Evolutionary conservation across 1,140 invertebrate genomes (phyloP).

Genomic region (Lycorma delicatula): DNA sequence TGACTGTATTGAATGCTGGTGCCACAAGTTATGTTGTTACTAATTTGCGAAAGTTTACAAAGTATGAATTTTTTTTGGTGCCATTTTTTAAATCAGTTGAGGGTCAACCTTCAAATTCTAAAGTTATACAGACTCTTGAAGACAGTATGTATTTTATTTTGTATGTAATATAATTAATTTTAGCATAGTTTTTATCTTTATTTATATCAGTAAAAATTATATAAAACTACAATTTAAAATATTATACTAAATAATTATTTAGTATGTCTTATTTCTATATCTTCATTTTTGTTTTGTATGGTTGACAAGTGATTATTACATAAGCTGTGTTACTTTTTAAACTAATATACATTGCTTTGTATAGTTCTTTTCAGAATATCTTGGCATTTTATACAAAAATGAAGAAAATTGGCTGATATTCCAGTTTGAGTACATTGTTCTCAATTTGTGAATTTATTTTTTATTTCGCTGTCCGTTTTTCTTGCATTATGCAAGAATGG

Average conservation of each 20-base stretch:
- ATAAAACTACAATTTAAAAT: not conserved
- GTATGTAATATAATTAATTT: not conserved
- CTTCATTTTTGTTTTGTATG: too few relatives aligned
- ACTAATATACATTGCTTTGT: too few relatives aligned
- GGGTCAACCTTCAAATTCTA: constrained; percentile 69
- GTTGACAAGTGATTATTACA: too few relatives aligned
- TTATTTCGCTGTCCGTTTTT: too few relatives aligned
- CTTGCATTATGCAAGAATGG: too few relatives aligned
- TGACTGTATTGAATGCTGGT: constrained; percentile 55
- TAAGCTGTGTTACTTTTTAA: too few relatives aligned
- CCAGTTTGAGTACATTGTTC: too few relatives aligned
- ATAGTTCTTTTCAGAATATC: too few relatives aligned
- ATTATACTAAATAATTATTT: not conserved
- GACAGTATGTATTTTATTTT: constrained; percentile 52
- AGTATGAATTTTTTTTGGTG: constrained; percentile 79
- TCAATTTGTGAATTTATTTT: too few relatives aligned
- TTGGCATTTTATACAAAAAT: too few relatives aligned
- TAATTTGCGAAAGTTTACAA: constrained; percentile 69
- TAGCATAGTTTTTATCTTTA: too few relatives aligned
- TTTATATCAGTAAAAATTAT: not conserved
- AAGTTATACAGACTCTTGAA: constrained; percentile 56
- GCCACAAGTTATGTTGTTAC: constrained; percentile 55
- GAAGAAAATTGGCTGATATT: too few relatives aligned
- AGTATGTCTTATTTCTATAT: not conserved
- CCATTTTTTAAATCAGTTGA: constrained; percentile 76